phyloP scores from a whole-genome alignment of 2,113 vertebrate genomes.

The Benthochromis sp. region DNA sequence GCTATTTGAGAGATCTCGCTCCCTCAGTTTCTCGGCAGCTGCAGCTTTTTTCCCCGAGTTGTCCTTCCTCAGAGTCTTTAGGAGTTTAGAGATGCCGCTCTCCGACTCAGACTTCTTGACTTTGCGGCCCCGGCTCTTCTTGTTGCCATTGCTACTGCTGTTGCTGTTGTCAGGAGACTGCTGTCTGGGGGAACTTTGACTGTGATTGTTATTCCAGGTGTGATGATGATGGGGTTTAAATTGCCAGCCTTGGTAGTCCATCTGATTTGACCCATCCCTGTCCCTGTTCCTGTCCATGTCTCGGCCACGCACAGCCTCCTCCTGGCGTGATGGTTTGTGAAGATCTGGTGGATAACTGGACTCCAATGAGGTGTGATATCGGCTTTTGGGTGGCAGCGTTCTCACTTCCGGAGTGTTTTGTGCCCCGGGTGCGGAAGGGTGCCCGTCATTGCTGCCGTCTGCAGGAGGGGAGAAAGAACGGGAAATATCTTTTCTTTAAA shows the following conservation, averaged over 20 bases:
- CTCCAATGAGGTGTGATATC: slow-evolving; percentile 86
- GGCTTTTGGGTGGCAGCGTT: slow-evolving; percentile 74
- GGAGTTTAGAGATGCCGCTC: slow-evolving; percentile 74
- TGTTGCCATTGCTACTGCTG: slow-evolving; percentile 44
- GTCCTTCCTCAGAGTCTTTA: slow-evolving; percentile 74
- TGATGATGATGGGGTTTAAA: slow-evolving; percentile 77
- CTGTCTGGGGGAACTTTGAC: slow-evolving; percentile 71
- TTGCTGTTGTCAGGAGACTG: slow-evolving; percentile 73
- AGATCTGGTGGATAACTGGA: slow-evolving; percentile 93
- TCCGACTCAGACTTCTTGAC: slow-evolving; percentile 76
- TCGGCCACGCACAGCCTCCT: slow-evolving; percentile 80
- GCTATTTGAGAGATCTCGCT: slow-evolving; percentile 70
- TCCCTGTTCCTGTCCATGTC: slow-evolving; percentile 64
- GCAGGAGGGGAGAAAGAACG: slow-evolving; percentile 54
- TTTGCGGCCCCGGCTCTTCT: slow-evolving; percentile 68
- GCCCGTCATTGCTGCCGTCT: slow-evolving; percentile 95
- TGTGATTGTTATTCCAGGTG: slow-evolving; percentile 84
- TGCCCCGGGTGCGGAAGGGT: slow-evolving; percentile 88
- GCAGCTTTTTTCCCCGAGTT: slow-evolving; percentile 71
- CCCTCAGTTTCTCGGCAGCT: slow-evolving; percentile 72
- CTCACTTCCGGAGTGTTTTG: slow-evolving; percentile 97
- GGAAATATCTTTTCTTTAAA: neutral
- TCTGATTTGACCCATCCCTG: slow-evolving; percentile 72
- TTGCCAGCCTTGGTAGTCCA: slow-evolving; percentile 78
- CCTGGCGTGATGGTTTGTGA: slow-evolving; percentile 91